These are phyloP conservation scores for Heteropelma amictum DNA, from an alignment of 2,888 invertebrate genomes.

Conservation along the genomic window DNA sequence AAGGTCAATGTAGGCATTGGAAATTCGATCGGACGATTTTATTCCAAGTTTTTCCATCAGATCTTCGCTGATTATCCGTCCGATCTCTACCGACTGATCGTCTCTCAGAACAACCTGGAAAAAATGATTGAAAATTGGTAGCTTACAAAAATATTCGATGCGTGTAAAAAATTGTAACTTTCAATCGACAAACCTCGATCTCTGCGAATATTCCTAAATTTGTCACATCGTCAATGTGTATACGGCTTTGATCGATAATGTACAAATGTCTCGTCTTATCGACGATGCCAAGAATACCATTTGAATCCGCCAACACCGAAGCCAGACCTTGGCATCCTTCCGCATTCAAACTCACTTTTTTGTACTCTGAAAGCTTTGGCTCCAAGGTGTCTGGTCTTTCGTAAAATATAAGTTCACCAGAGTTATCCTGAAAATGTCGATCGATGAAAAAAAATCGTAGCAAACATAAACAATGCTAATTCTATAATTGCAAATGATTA, in stretches of 20 bases:
- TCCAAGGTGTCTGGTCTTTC: constrained; percentile 87
- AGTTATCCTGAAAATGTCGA: constrained; percentile 77
- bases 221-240: constrained; percentile 93
- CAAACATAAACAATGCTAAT: background rate
- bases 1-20: constrained; percentile 88
- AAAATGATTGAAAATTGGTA: constrained; percentile 27
- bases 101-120: constrained; percentile 83
- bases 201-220: constrained; percentile 90
- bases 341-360: constrained; percentile 81
- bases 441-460: background rate
- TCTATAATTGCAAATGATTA: background rate
- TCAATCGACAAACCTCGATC: constrained; percentile 83
- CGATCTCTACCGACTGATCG: constrained; percentile 84
- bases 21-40: constrained; percentile 82
- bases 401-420: constrained; percentile 88
- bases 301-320: constrained; percentile 80
- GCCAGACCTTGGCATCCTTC: constrained; percentile 79
- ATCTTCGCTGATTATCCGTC: constrained; percentile 84
- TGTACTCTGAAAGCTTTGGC: constrained; percentile 88
- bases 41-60: constrained; percentile 85
- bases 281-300: constrained; percentile 87
- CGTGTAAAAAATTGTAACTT: background rate
- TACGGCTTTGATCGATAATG: constrained; percentile 89
- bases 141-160: background rate
- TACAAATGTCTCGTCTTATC: constrained; percentile 88